A percentile compares a stretch with the other conserved stretches of the same genome.
Evolutionary conservation across 1,140 invertebrate species (phyloP).

Genomic region (Popillia japonica): DNA sequence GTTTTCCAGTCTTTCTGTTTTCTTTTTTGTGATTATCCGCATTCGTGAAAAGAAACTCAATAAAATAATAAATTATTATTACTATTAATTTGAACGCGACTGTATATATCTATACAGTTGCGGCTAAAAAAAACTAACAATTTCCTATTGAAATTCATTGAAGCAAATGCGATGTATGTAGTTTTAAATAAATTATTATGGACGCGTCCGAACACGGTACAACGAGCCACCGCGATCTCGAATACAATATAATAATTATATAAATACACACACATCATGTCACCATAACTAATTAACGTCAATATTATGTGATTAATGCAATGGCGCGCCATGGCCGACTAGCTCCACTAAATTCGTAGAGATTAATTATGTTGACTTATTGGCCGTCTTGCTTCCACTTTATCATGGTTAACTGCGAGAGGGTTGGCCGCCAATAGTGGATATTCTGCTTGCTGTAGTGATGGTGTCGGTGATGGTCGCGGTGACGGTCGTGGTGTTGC

Average conservation of each 20-base stretch:
- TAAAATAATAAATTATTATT: too few relatives aligned
- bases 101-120: too few relatives aligned
- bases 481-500: too few relatives aligned
- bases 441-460: not conserved
- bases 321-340: constrained; percentile 43
- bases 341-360: constrained; percentile 43
- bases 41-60: too few relatives aligned
- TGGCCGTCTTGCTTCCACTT: constrained; percentile 42
- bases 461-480: not conserved
- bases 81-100: too few relatives aligned
- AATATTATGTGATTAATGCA: constrained; percentile 56
- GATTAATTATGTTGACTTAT: constrained; percentile 46
- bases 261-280: constrained; percentile 54
- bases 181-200: constrained; percentile 29
- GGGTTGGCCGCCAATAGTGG: not conserved
- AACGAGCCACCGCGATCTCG: not conserved
- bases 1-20: too few relatives aligned
- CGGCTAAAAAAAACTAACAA: too few relatives aligned
- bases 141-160: too few relatives aligned
- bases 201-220: not conserved
- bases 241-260: constrained; percentile 55
- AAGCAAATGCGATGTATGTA: too few relatives aligned
- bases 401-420: constrained; percentile 28
- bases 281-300: constrained; percentile 56
- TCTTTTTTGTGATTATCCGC: too few relatives aligned